Conservation (phyloP, 2,113 vertebrate genomes). For the Pelecanus crispus region DNA sequence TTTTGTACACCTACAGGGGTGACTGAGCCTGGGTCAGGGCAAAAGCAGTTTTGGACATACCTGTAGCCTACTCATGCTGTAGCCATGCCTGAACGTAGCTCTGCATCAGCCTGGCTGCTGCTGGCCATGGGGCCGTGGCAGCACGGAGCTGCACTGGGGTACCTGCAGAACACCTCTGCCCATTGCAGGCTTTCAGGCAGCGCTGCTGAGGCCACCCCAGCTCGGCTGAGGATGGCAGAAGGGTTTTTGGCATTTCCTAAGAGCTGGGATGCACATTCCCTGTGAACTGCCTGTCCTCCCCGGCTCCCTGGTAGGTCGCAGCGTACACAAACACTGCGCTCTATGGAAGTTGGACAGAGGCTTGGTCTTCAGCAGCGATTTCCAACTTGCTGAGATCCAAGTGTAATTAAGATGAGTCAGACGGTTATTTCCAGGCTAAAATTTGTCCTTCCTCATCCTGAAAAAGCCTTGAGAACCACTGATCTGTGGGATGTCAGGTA, state of each 20-base stretch:
- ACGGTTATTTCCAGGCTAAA: constrained; percentile 12
- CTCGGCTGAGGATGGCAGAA: not conserved
- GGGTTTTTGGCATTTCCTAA: not conserved
- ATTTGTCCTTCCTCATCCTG: not conserved
- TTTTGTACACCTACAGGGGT: not conserved
- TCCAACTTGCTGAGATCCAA: not conserved
- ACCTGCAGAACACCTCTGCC: not conserved
- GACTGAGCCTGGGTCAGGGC: not conserved
- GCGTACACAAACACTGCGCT: constrained; percentile 4
- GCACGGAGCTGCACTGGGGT: not conserved
- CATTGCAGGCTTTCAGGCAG: not conserved
- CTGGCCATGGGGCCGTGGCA: not conserved
- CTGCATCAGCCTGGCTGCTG: not conserved
- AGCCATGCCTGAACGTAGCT: not conserved
- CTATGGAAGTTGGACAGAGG: constrained; percentile 15
- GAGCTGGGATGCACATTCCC: rapidly evolving
- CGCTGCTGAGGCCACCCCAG: rapidly evolving
- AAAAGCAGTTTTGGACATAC: not conserved
- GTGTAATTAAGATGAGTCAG: not conserved
- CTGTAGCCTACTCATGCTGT: not conserved
- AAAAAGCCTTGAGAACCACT: not conserved
- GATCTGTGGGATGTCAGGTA: not conserved
- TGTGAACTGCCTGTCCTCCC: not conserved
- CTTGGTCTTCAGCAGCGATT: constrained; percentile 10
- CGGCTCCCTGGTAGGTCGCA: not conserved